Percentiles rank a stretch among this genome's conserved stretches.
phyloP scores from a whole-genome alignment of 2,797 vertebrate genomes.

The Sebastolobus alascanus region DNA sequence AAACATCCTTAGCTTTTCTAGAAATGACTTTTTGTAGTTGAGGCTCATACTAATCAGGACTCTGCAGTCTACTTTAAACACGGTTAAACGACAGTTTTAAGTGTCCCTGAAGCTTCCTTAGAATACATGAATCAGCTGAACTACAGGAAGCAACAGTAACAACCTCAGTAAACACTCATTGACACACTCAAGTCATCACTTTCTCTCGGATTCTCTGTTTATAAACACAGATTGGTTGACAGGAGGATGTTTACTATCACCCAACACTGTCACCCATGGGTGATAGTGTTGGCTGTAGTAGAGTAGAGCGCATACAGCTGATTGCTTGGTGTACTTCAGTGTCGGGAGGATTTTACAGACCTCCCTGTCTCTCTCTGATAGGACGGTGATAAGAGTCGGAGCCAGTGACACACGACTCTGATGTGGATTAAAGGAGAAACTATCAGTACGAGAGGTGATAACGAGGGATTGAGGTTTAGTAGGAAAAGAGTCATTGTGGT shows the following conservation, averaged over 20 bases:
- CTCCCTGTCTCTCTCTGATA: conserved; percentile 23
- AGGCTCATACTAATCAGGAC: not conserved
- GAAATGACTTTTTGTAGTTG: not conserved
- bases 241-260: conserved; percentile 16
- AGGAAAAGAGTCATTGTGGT: not conserved
- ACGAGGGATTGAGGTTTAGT: not conserved
- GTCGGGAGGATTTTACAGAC: conserved; percentile 35
- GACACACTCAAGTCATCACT: not conserved
- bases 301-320: not conserved
- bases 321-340: conserved; percentile 20
- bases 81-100: too few species aligned
- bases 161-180: too few species aligned
- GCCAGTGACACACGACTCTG: conserved; percentile 12
- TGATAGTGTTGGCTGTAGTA: not conserved
- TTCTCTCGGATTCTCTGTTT: not conserved
- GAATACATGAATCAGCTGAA: too few species aligned
- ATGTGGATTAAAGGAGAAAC: conserved; percentile 40
- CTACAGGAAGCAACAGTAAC: too few species aligned
- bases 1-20: not conserved
- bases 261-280: not conserved
- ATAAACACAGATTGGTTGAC: not conserved
- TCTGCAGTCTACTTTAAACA: too few species aligned
- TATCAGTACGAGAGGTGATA: conserved; percentile 9
- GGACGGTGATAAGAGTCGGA: conserved; percentile 12
- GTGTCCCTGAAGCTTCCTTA: not conserved